Evolutionary conservation across 2,797 vertebrate species (phyloP).

Genomic region (Hyperoplus immaculatus): DNA sequence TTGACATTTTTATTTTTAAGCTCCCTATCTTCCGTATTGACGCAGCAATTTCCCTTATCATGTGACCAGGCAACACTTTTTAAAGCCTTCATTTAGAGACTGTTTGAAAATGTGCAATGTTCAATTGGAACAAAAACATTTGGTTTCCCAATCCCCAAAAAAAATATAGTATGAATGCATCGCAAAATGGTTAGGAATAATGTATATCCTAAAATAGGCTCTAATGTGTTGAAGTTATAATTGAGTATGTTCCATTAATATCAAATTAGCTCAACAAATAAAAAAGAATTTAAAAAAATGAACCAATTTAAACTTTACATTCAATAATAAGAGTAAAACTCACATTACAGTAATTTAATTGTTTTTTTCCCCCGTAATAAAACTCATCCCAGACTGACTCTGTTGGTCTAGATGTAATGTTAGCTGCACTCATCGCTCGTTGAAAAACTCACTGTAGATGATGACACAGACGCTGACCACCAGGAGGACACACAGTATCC

Average conservation of each 20-base stretch:
- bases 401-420: neutral
- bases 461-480: neutral
- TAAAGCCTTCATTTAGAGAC: too few relatives aligned
- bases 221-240: neutral
- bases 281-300: neutral
- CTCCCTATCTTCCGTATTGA: too few relatives aligned
- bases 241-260: neutral
- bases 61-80: too few relatives aligned
- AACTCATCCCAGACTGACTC: neutral
- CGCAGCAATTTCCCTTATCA: too few relatives aligned
- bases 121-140: too few relatives aligned
- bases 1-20: neutral
- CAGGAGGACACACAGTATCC: slow-evolving; percentile 26
- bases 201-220: neutral
- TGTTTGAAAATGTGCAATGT: too few relatives aligned
- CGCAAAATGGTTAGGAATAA: neutral
- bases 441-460: slow-evolving; percentile 52
- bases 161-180: neutral
- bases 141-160: neutral
- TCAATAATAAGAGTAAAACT: too few relatives aligned
- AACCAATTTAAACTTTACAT: neutral
- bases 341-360: too few relatives aligned
- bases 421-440: neutral
- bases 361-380: too few relatives aligned
- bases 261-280: neutral